phyloP scores from a whole-genome alignment of 2,888 invertebrate species.

The Eustalomyia histrio region DNA sequence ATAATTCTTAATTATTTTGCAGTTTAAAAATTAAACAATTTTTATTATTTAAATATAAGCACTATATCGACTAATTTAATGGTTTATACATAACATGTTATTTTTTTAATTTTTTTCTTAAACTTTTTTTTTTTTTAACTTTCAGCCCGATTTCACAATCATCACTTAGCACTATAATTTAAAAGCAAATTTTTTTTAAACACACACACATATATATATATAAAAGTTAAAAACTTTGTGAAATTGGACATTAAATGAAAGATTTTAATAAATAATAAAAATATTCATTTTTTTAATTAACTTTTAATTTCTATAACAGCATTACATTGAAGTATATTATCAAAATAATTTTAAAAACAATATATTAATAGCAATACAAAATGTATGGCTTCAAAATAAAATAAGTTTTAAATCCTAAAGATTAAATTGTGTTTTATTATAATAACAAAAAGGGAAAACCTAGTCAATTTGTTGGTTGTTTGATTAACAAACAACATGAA shows the following conservation, averaged over 20 bases:
- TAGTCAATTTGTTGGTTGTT: too few relatives aligned
- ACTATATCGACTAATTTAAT: background rate
- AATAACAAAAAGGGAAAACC: too few relatives aligned
- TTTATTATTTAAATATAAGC: background rate
- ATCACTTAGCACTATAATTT: too few relatives aligned
- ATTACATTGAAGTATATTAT: background rate
- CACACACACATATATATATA: too few relatives aligned
- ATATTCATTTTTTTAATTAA: background rate
- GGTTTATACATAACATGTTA: background rate
- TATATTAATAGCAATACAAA: constrained; percentile 17
- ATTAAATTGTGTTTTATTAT: background rate
- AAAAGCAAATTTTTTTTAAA: too few relatives aligned
- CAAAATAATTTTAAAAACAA: background rate
- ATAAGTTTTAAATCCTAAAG: constrained; percentile 32
- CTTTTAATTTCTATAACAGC: too few relatives aligned
- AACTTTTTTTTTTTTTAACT: background rate
- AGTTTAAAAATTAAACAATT: background rate
- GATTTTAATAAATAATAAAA: too few relatives aligned
- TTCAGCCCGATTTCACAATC: background rate
- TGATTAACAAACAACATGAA: too few relatives aligned
- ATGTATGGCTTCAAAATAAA: constrained; percentile 51
- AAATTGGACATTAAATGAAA: too few relatives aligned
- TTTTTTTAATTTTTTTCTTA: background rate
- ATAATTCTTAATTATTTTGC: background rate
- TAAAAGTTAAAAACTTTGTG: too few relatives aligned